phyloP scores from a whole-genome alignment of 1,140 invertebrate genomes.

The Drosophila willistoni region DNA sequence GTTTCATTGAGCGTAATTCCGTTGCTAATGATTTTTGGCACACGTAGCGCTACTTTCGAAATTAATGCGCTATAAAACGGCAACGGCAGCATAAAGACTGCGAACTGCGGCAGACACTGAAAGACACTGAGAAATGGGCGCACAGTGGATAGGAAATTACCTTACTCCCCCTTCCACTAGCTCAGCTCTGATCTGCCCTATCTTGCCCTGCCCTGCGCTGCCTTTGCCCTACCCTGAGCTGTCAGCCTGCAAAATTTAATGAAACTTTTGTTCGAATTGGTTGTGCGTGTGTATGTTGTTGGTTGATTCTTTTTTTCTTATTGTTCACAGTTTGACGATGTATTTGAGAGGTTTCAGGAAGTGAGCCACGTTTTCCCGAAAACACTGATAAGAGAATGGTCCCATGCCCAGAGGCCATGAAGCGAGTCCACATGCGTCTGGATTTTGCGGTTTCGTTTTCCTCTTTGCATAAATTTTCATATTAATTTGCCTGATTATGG shows the following conservation, averaged over 20 bases:
- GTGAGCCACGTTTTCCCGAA: conserved; percentile 61
- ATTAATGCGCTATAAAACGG: conserved; percentile 79
- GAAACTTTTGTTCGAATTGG: conserved; percentile 74
- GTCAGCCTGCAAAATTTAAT: conserved; percentile 50
- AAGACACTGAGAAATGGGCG: conserved; percentile 75
- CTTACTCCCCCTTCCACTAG: conserved; percentile 38
- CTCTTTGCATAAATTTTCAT: conserved; percentile 72
- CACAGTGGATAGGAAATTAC: conserved; percentile 72
- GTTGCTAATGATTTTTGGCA: conserved; percentile 83
- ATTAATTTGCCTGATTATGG: conserved; percentile 77
- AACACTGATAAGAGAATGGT: conserved; percentile 53
- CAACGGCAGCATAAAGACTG: conserved; percentile 41
- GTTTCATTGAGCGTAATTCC: conserved; percentile 82
- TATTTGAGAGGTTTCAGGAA: conserved; percentile 42
- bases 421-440: conserved; percentile 45
- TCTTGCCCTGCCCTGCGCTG: neutral
- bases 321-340: conserved; percentile 47
- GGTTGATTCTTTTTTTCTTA: conserved; percentile 6
- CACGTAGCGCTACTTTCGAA: conserved; percentile 79
- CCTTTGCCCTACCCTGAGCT: neutral
- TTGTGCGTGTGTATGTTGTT: conserved; percentile 1
- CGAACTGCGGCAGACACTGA: conserved; percentile 21
- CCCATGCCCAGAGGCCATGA: conserved; percentile 6
- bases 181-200: neutral
- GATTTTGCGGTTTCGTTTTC: conserved; percentile 65